A percentile compares a stretch with the other conserved stretches of the same genome.
Conservation (phyloP, 2,888 invertebrate species). For the Apeira syringaria region DNA sequence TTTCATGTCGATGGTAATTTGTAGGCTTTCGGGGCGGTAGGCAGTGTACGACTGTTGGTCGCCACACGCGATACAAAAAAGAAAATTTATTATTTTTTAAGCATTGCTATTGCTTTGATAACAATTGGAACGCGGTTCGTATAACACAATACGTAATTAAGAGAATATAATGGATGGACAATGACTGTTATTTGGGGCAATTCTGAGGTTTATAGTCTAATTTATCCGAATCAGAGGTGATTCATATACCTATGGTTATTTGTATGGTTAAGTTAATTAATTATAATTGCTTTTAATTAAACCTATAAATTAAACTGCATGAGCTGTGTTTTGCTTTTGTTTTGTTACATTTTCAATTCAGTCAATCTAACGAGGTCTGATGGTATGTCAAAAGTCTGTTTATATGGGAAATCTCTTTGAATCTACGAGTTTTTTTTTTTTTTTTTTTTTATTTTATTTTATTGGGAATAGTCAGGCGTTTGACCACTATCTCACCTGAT, state of each 20-base stretch:
- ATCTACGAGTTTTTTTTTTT: too few relatives aligned
- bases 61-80: slow-evolving; percentile 47
- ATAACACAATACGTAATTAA: slow-evolving; percentile 20
- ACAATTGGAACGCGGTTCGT: slow-evolving; percentile 18
- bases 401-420: too few relatives aligned
- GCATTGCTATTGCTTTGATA: slow-evolving; percentile 23
- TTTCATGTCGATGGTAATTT: slow-evolving; percentile 56
- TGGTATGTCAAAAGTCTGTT: too few relatives aligned
- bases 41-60: slow-evolving; percentile 29
- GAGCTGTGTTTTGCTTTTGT: too few relatives aligned
- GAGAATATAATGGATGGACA: slow-evolving; percentile 12
- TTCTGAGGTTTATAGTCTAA: slow-evolving; percentile 5
- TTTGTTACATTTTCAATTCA: too few relatives aligned
- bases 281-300: too few relatives aligned
- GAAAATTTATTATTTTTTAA: slow-evolving; percentile 35
- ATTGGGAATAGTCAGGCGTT: too few relatives aligned
- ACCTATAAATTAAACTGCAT: too few relatives aligned
- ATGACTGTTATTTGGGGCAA: slow-evolving; percentile 17
- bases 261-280: background rate
- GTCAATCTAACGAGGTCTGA: too few relatives aligned
- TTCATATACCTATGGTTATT: background rate
- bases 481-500: too few relatives aligned
- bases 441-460: too few relatives aligned
- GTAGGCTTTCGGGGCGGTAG: slow-evolving; percentile 35
- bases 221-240: slow-evolving; percentile 8